These are phyloP conservation scores for Eidolon helvum DNA, from an alignment of 2,113 vertebrate species.

Conservation along the genomic window DNA sequence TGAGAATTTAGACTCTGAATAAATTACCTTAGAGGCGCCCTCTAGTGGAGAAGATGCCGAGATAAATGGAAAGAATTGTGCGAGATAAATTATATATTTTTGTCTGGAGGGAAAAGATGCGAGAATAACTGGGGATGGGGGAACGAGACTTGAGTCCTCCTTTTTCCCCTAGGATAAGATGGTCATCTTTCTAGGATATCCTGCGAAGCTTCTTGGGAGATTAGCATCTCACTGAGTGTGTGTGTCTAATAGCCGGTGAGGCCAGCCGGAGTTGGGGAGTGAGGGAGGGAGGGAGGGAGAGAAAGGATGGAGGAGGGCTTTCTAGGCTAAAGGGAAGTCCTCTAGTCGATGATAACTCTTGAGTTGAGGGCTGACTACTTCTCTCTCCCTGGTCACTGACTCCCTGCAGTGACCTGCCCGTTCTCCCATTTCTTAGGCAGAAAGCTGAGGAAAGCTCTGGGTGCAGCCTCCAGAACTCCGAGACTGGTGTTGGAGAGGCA, in stretches of 20 bases:
- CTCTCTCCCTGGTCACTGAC: background rate
- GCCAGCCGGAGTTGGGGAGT: background rate
- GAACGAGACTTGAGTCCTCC: background rate
- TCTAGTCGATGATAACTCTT: background rate
- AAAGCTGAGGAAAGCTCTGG: background rate
- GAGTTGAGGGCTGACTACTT: background rate
- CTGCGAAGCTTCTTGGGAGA: background rate
- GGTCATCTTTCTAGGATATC: background rate
- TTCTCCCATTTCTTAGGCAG: background rate
- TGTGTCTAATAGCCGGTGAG: background rate
- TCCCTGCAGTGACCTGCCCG: background rate
- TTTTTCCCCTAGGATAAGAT: background rate
- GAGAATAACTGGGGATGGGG: background rate
- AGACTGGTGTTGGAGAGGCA: background rate
- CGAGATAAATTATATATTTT: background rate
- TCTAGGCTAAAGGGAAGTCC: background rate
- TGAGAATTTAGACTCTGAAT: background rate
- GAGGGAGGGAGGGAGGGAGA: fast-evolving
- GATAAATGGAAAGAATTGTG: background rate
- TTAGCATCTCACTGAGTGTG: background rate
- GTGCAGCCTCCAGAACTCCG: background rate
- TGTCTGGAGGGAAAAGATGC: background rate
- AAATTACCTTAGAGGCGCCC: background rate
- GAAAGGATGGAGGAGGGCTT: background rate
- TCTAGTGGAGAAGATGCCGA: background rate